Base-by-base conservation (phyloP, 2,113 vertebrate species). In the Spea multiplicata region DNA sequence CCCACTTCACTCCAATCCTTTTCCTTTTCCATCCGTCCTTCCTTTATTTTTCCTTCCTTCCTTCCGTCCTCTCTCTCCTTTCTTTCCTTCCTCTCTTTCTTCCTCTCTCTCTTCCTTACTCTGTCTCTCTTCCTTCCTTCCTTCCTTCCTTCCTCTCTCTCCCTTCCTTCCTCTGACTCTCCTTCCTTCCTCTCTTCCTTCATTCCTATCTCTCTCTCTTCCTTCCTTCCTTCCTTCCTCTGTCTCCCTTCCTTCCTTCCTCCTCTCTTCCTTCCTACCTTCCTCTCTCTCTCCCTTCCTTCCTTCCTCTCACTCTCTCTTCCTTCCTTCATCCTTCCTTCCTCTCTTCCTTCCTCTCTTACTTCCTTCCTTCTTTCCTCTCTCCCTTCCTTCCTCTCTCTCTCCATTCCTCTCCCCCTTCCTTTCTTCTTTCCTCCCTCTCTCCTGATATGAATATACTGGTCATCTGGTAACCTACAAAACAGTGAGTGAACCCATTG, bases 151-250 rank as follows among this genome's bases (percentile, higher is more conserved):
- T 49, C 46, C 45, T 53, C 6, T 53, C 6, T 30, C 30, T 30
- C 30, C 30, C 30, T 30, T 30, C 30, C 30, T 30, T 30, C 30
- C 30, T 30, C 30, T 30, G 30, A 1, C 30, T 30, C 30, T 30
- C 30, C 30, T 30, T 30, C 30, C 30, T n/a, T 67, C 57, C 70
- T 50, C 50, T 47, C 82, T 75, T 66, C 44, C n/a, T 73, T 30
- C 8, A 52, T 75, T 69, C 69, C 48, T 73, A 79, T 52, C 79
- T 30, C 5, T 64, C 9, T 5, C 6, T 3, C 57, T 61, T 61
- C 10, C 5, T 61, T 30, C 57, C 12, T 61, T 1, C 1, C 52
- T 53, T 8, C 12, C 52, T 53, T 53, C 12, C 52, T 53, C 52
- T 53, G 1, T 53, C 52, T 53, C 12, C 12, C 1, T 53, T 8